phyloP scores from a whole-genome alignment of 2,888 invertebrate genomes.

The Macrophya annulata region DNA sequence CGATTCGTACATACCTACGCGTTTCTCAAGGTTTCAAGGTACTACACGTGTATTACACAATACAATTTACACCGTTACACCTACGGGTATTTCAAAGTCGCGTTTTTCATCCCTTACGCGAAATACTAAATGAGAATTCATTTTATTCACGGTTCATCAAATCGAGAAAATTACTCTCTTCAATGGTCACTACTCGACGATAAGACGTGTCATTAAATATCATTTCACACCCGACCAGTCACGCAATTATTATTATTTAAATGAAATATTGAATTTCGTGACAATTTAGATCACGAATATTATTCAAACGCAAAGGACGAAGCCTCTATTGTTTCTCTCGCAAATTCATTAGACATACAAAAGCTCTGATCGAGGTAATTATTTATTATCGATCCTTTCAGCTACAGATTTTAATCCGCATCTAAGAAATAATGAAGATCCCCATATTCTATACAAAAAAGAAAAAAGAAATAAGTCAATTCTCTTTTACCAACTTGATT shows the following conservation, averaged over 20 bases:
- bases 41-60: not conserved
- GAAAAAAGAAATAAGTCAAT: not conserved
- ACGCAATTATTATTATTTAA: not conserved
- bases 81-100: not conserved
- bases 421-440: not conserved
- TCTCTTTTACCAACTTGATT: not conserved
- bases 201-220: not conserved
- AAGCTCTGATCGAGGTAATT: not conserved
- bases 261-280: not conserved
- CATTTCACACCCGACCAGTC: not conserved
- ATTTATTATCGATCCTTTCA: slow-evolving; percentile 1
- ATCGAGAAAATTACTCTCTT: not conserved
- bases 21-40: not conserved
- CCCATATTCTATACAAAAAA: not conserved
- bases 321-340: not conserved
- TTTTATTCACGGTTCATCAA: slow-evolving; percentile 2
- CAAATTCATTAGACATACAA: not conserved
- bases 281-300: not conserved
- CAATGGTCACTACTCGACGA: not conserved
- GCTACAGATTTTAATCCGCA: not conserved
- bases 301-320: not conserved
- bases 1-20: not conserved
- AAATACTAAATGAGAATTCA: not conserved
- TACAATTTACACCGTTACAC: not conserved
- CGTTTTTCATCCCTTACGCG: not conserved